Base-by-base conservation (phyloP, 2,113 vertebrate species). In the Corydoras maculifer region DNA sequence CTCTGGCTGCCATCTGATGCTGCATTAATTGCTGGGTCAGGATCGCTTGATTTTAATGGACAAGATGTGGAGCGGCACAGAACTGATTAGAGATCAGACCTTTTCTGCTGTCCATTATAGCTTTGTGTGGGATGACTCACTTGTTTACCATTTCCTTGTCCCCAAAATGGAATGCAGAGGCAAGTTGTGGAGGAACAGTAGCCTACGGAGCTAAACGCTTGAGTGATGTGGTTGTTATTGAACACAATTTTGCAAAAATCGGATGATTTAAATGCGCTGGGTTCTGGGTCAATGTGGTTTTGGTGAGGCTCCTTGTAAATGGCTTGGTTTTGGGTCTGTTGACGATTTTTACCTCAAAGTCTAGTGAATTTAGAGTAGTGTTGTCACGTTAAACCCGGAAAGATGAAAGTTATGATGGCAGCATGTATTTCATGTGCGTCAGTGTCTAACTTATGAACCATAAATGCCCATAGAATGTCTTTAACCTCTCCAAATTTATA, bases 61-160 rank as follows among this genome's bases (percentile, higher is more conserved):
- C 53, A 55, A 14, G 29, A 13, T 25, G 51, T 35, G 51, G 3
- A 9, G 11, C 50, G 8, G 29, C 53, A 4, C 49, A 15, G 0
- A 30, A 54, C 72, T 5, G 65, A 57, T 62, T 51, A 48, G 31
- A 68, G 65, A 68, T 68, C 72, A 3, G 65, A 58, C 51, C 62
- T 55, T 29, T 65, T 68, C 30, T 14, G 58, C 60, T 62, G 65
- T 62, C 72, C 60, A 51, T 65, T 61, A 67, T 67, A 49, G 71
- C 57, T 73, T 67, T 68, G 72, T 74, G 64, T 53, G 58, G 31
- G 65, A 62, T 55, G 64, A 68, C 72, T 68, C 72, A 62, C 65
- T 62, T 68, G 65, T 74, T 68, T 68, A 74, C 72, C 65, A 62
- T 68, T 74, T 74, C 65, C 50, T 62, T 30, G 65, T 74, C 58